These are phyloP conservation scores for Hydractinia echinata DNA, from an alignment of 30 jellyfish, hydroid and myxozoan genomes.

Conservation along the genomic window DNA sequence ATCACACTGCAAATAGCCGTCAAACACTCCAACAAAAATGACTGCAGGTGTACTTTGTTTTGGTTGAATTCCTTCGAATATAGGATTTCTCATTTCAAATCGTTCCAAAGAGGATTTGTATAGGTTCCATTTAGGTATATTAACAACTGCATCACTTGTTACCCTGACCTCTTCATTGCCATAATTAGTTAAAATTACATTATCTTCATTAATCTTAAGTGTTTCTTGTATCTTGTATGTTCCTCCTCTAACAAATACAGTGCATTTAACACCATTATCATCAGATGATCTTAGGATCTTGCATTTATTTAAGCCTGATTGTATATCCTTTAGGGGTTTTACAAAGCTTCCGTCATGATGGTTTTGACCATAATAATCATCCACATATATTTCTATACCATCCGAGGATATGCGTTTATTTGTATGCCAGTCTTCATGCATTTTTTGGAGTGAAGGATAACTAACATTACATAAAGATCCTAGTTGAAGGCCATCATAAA, in stretches of 20 bases:
- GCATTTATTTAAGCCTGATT: constrained; percentile 67
- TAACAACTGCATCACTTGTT: constrained; percentile 53
- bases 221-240: constrained; percentile 18
- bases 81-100: constrained; percentile 40
- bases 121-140: constrained; percentile 55
- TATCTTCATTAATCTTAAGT: constrained; percentile 22
- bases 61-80: constrained; percentile 81
- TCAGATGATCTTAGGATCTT: background rate
- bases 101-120: constrained; percentile 39
- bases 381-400: constrained; percentile 57
- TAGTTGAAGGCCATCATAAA: constrained; percentile 76
- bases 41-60: constrained; percentile 51
- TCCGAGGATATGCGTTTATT: background rate
- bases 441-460: constrained; percentile 26
- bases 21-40: constrained; percentile 57
- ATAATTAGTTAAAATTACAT: constrained; percentile 46
- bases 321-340: constrained; percentile 57
- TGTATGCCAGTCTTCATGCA: constrained; percentile 1
- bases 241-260: constrained; percentile 23
- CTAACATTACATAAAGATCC: constrained; percentile 44
- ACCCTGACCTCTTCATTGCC: constrained; percentile 58
- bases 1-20: constrained; percentile 41
- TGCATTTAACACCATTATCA: background rate
- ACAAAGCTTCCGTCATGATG: constrained; percentile 37
- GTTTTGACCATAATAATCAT: constrained; percentile 24